phyloP scores from a whole-genome alignment of 35 echinoderm and acorn worm genomes.

The Hemicentrotus pulcherrimus region DNA sequence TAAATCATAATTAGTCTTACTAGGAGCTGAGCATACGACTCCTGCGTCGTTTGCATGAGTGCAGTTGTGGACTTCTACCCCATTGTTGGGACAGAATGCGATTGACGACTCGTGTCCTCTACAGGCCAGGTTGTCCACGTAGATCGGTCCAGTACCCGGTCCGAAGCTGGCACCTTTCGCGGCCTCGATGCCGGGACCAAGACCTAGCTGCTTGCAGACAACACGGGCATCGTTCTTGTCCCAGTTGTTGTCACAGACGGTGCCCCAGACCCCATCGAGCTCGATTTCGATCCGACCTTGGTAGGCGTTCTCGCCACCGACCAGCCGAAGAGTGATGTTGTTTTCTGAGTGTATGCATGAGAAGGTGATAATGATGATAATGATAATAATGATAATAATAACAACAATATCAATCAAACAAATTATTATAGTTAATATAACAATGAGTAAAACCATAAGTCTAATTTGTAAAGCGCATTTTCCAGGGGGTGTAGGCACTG shows the following conservation, averaged over 20 bases:
- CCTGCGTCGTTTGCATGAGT: slow-evolving; percentile 50
- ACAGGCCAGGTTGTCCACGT: slow-evolving; percentile 49
- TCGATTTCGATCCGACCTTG: slow-evolving; percentile 50
- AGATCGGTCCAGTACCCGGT: slow-evolving; percentile 43
- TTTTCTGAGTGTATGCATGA: slow-evolving; percentile 10
- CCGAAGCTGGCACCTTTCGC: slow-evolving; percentile 24
- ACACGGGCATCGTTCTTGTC: slow-evolving; percentile 44
- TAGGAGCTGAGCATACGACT: slow-evolving; percentile 47
- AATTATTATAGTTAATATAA: no score
- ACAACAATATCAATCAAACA: no score
- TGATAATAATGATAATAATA: no score
- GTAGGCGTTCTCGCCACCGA: neutral
- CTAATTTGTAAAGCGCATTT: no score
- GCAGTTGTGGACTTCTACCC: slow-evolving; percentile 52
- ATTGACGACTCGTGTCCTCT: slow-evolving; percentile 49
- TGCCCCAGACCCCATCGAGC: slow-evolving; percentile 41
- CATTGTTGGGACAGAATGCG: slow-evolving; percentile 40
- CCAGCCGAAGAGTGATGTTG: slow-evolving; percentile 42
- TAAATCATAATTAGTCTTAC: neutral
- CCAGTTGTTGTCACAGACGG: slow-evolving; percentile 51
- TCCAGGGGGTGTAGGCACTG: no score
- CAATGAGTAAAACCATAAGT: no score
- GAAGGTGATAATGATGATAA: neutral
- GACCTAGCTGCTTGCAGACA: slow-evolving; percentile 48
- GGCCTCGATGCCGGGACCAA: slow-evolving; percentile 38